Conservation (phyloP, 2,888 invertebrate species). For the Dinocampus coccinellae region DNA sequence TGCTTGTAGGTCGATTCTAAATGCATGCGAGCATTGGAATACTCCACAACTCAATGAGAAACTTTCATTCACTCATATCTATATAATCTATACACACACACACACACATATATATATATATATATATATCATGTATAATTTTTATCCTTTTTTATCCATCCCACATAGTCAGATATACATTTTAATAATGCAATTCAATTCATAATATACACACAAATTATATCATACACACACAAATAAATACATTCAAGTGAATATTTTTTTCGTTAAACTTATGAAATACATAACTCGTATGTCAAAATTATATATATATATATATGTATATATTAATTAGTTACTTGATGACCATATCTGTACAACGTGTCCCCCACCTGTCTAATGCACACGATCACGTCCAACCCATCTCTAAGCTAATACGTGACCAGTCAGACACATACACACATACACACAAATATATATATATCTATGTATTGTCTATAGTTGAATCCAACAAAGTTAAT, state of each 20-base stretch:
- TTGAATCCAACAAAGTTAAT: neutral
- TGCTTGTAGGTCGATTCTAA: conserved; percentile 26
- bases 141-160: neutral
- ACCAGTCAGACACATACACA: neutral
- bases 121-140: too few species aligned
- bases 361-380: neutral
- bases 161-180: too few species aligned
- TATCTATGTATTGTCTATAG: neutral
- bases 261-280: too few species aligned
- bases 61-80: neutral
- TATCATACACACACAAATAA: too few species aligned
- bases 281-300: neutral
- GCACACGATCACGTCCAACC: neutral
- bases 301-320: neutral
- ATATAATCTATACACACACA: neutral
- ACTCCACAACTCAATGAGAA: conserved; percentile 21
- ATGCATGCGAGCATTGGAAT: conserved; percentile 27
- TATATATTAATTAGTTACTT: neutral
- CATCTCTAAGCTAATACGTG: neutral
- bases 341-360: neutral
- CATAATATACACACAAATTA: too few species aligned
- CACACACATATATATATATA: neutral
- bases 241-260: too few species aligned
- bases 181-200: too few species aligned
- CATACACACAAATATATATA: neutral